These are phyloP conservation scores for Emydoidea blandingii DNA, from an alignment of 2,797 vertebrate species.

Conservation along the genomic window DNA sequence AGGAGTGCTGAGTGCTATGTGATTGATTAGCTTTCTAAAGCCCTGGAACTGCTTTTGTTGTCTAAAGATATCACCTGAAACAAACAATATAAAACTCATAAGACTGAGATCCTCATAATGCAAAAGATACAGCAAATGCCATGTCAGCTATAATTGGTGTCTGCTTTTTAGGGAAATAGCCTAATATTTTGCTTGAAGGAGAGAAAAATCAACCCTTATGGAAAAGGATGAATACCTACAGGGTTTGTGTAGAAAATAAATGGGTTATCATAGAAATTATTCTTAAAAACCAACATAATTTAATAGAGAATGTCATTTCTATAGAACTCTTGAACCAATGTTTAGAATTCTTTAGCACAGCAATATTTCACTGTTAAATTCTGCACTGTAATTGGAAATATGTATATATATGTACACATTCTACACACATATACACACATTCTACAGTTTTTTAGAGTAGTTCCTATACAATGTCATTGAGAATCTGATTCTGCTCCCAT, in stretches of 20 bases:
- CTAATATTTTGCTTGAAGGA: background rate
- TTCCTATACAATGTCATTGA: background rate
- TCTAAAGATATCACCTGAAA: background rate
- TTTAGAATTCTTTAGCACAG: background rate
- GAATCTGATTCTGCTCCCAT: background rate
- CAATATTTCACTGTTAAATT: background rate
- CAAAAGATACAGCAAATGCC: background rate
- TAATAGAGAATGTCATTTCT: background rate
- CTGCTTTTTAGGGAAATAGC: background rate
- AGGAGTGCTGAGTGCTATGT: background rate
- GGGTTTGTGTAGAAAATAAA: background rate
- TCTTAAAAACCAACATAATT: background rate
- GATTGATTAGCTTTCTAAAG: background rate
- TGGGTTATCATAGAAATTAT: background rate
- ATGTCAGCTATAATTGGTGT: background rate
- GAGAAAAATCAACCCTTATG: background rate
- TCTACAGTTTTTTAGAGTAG: background rate
- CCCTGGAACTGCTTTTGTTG: background rate
- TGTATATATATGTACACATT: too few species aligned
- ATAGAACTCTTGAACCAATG: background rate
- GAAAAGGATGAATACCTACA: background rate
- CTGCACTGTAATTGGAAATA: background rate
- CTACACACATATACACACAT: background rate
- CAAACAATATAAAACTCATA: background rate
- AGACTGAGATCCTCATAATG: background rate